Evolutionary conservation across 2,113 vertebrate species (phyloP).

Genomic region (Nothocercus nigrocapillus): DNA sequence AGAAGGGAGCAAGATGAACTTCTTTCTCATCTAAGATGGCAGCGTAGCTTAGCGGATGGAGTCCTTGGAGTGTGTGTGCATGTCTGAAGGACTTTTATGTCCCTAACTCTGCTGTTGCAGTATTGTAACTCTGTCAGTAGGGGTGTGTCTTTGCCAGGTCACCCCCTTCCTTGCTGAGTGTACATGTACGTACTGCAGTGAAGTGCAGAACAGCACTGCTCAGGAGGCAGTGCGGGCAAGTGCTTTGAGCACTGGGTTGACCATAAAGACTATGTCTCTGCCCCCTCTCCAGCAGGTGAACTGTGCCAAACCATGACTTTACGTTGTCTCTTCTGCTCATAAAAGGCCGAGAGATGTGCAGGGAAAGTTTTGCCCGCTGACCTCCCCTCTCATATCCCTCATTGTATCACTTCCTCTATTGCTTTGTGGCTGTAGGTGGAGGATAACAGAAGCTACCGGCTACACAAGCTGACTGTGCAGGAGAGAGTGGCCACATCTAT

Average conservation of each 20-base stretch:
- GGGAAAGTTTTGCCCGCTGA: not conserved
- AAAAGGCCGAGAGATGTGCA: not conserved
- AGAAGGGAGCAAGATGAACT: not conserved
- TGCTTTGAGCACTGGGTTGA: not conserved
- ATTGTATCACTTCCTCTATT: not conserved
- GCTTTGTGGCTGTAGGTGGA: slow-evolving; percentile 83
- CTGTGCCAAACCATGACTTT: not conserved
- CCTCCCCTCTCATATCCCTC: not conserved
- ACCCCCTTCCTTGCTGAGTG: not conserved
- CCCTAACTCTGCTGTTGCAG: not conserved
- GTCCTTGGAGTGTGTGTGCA: not conserved
- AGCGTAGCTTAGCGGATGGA: not conserved
- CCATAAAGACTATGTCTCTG: not conserved
- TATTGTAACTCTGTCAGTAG: not conserved
- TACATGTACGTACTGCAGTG: not conserved
- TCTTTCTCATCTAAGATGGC: not conserved
- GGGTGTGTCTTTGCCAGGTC: not conserved
- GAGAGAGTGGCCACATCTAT: slow-evolving; percentile 78
- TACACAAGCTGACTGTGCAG: slow-evolving; percentile 89
- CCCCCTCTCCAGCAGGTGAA: not conserved
- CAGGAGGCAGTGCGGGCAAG: not conserved
- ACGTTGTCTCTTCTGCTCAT: rapidly evolving
- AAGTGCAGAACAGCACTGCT: not conserved
- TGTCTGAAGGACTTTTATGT: not conserved
- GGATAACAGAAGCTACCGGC: slow-evolving; percentile 87